A percentile compares a stretch with the other conserved stretches of the same genome.
These are phyloP conservation scores for Nettapus auritus DNA, from an alignment of 2,113 vertebrate genomes.

Conservation along the genomic window DNA sequence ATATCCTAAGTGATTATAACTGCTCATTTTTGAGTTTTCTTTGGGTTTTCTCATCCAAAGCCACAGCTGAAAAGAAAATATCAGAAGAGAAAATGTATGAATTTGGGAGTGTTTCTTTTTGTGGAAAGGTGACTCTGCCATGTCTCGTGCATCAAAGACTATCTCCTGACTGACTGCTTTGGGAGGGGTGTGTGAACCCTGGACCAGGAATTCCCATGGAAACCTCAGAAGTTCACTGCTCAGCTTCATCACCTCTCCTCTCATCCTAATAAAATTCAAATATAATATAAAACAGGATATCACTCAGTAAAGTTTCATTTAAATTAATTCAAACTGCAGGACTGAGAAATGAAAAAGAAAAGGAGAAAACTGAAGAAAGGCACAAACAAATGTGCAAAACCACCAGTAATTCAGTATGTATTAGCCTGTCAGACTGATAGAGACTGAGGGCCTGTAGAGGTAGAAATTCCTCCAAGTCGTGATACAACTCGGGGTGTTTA, in stretches of 20 bases:
- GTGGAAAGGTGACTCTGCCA: neutral
- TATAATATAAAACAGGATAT: neutral
- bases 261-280: neutral
- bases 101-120: neutral
- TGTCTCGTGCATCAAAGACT: constrained; percentile 4
- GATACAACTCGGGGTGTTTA: neutral
- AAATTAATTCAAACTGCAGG: neutral
- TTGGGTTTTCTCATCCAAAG: constrained; percentile 30
- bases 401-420: neutral
- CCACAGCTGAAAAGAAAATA: constrained; percentile 20
- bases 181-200: neutral
- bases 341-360: neutral
- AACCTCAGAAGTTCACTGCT: constrained; percentile 13
- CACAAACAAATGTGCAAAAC: neutral
- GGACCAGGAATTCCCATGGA: neutral
- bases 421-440: neutral
- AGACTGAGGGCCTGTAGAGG: neutral
- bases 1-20: neutral
- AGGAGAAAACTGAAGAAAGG: neutral
- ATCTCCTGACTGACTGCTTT: neutral
- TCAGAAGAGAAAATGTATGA: neutral
- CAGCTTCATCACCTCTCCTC: neutral
- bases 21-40: neutral
- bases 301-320: neutral
- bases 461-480: neutral